Evolutionary conservation across 2,888 invertebrate genomes (phyloP).

Genomic region (Lysandra bellargus): DNA sequence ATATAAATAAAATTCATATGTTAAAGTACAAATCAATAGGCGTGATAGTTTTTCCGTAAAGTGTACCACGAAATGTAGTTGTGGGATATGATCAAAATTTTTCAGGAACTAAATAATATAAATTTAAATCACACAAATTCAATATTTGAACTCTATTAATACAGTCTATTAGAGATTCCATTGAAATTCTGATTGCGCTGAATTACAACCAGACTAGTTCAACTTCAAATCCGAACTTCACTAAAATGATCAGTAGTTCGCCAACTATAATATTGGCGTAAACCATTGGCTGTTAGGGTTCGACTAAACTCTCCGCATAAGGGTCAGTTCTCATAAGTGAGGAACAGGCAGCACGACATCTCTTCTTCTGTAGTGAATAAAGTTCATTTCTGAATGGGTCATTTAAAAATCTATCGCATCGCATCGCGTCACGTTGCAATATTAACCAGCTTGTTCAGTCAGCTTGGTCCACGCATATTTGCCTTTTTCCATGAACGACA

Average conservation of each 20-base stretch:
- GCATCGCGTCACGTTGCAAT: no score
- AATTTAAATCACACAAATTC: background rate
- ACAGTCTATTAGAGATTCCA: slow-evolving; percentile 9
- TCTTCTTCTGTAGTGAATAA: no score
- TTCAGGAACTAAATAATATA: background rate
- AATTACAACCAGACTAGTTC: slow-evolving; percentile 7
- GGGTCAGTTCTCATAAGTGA: background rate
- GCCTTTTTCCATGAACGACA: no score
- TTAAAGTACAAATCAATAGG: no score
- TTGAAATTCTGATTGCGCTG: slow-evolving; percentile 8
- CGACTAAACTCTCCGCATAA: background rate
- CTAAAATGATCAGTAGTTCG: slow-evolving; percentile 15
- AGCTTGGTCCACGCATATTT: no score
- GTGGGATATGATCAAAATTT: background rate
- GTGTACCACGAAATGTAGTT: no score
- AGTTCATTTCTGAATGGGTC: no score
- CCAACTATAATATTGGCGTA: slow-evolving; percentile 21
- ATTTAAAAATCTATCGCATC: no score
- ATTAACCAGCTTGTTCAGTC: no score
- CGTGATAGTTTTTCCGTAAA: no score
- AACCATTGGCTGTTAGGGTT: background rate
- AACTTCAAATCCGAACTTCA: slow-evolving; percentile 17
- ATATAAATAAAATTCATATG: no score
- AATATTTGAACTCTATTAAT: slow-evolving; percentile 14
- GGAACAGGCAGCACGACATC: background rate